Evolutionary conservation across 2,797 vertebrate species (phyloP), one percentile per base, ranked within the genome.

Genomic region (Hydrophis major): DNA sequence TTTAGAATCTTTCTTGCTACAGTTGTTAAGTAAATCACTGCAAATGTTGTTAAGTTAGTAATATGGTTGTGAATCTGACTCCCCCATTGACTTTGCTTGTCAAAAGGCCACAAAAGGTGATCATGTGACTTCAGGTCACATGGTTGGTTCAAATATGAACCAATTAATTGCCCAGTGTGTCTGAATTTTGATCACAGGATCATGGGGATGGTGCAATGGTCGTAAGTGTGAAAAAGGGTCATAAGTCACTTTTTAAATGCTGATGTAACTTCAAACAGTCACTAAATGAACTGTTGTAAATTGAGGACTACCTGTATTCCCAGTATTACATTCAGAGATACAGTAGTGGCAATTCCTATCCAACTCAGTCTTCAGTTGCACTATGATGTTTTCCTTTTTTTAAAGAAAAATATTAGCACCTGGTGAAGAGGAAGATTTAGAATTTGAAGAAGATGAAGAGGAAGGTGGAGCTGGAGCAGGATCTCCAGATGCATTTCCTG

Each of bases 371-470:
- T 66, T 91, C 92, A 92, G 14, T 4, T 57, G n/a, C 83, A 12
- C 7, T 83, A 4, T 2, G 25, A 2, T 63, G 59, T 89, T 91
- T 93, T 88, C 53, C 1, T 93, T 28, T 86, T 93, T 92, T 94
- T 92, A 94, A 96, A 99, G 99, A 98, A 99, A 98, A 97, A 99
- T 99, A 97, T 98, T 99, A 16, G 99, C 99, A 92, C 99, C 99
- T 6, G 99, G 99, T 83, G 99, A 99, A 96, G 99, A 99, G 96
- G 99, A 99, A 97, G 98, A 99, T 96, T 97, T 99, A 87, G 99
- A 99, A 96, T 97, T 99, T 95, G 99, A 99, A 95, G 99, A 99
- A 93, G 99, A 99, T 96, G 98, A 99, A 28, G 99, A 99, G 28
- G 98, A 98, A 92, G 98, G 98, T 88, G 98, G 98, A 47, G 98